Percentiles rank a stretch among this genome's conserved stretches.
These are phyloP conservation scores for Ectemnius cavifrons DNA, from an alignment of 2,888 invertebrate species.

Conservation along the genomic window DNA sequence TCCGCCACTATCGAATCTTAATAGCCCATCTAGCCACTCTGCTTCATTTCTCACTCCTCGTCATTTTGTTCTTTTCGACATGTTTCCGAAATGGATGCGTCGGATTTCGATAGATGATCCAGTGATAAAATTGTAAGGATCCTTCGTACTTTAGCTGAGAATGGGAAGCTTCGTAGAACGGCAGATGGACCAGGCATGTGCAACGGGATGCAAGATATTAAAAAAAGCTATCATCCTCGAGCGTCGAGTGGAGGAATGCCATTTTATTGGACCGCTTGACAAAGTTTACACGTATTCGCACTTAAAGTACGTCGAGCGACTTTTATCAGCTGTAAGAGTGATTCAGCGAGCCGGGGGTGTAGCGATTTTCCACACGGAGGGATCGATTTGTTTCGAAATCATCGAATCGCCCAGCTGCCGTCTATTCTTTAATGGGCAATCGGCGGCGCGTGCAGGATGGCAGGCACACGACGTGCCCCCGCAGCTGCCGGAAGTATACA, in stretches of 20 bases:
- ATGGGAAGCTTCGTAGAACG: slow-evolving; percentile 40
- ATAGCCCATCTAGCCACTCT: not conserved
- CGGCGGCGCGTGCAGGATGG: slow-evolving; percentile 70
- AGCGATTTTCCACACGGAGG: slow-evolving; percentile 5
- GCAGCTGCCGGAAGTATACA: slow-evolving; percentile 76
- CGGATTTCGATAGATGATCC: not conserved
- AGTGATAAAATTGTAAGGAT: not conserved
- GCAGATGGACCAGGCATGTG: slow-evolving; percentile 56
- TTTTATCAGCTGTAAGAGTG: not conserved
- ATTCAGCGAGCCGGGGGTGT: not conserved
- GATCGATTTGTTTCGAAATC: slow-evolving; percentile 54
- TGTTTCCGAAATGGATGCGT: not conserved
- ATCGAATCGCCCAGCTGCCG: slow-evolving; percentile 52
- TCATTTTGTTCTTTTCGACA: no score
- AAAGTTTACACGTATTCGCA: not conserved
- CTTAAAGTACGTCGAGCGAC: not conserved
- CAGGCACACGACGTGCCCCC: slow-evolving; percentile 68
- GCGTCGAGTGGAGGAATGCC: slow-evolving; percentile 2
- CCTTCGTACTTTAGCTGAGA: slow-evolving; percentile 16
- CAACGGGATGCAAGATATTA: slow-evolving; percentile 46
- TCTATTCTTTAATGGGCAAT: slow-evolving; percentile 62
- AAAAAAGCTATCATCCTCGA: slow-evolving; percentile 33
- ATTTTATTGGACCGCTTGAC: not conserved
- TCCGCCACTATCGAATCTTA: not conserved
- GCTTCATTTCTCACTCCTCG: no score